Evolutionary conservation across 2,797 vertebrate genomes (phyloP), one percentile per base, ranked within the genome.

Genomic region (Balearica regulorum): DNA sequence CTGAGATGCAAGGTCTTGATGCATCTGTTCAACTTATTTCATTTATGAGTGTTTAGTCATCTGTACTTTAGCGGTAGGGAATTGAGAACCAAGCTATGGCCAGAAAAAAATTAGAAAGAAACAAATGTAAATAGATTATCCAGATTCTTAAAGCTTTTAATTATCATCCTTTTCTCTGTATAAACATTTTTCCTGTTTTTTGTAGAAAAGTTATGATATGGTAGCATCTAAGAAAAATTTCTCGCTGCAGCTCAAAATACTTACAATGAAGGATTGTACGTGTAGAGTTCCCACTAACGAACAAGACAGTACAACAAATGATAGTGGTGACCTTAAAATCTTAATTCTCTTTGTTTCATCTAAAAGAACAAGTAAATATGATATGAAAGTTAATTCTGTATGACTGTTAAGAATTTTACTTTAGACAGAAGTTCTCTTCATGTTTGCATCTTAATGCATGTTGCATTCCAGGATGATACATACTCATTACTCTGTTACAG

Each of bases 371-470:
- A 57, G 13, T 75, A 57, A 73, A 73, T 65, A 19, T 4, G 16
- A 37, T n/a, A 19, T 10, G 3, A 39, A 48, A 31, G 43, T 84
- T 72, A 39, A 84, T 65, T 84, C 39, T 55, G 4, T 64, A 33
- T 44, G 64, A n/a, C n/a, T 69, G 26, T 62, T 68, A 61, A 41
- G 44, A 75, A 28, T 75, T 71, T 53, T 60, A 31, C 37, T 75
- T 73, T 7, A 65, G 44, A 61, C 10, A 64, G 35, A 49, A 46
- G 11, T 76, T 80, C 51, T 82, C 21, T 70, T 80, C 25, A 41
- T 0, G 0, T 77, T 82, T 80, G 33, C 24, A 8, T 53, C 41
- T 75, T 70, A 55, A 13, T 3, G 5, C 6, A 3, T 17, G 19
- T 55, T 93, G 12, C 1, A 0, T 77, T 83, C 31, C 29, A 21